A percentile compares a stretch with the other conserved stretches of the same genome.
Conservation (phyloP, 2,888 invertebrate genomes). For the Asteroscopus sphinx region DNA sequence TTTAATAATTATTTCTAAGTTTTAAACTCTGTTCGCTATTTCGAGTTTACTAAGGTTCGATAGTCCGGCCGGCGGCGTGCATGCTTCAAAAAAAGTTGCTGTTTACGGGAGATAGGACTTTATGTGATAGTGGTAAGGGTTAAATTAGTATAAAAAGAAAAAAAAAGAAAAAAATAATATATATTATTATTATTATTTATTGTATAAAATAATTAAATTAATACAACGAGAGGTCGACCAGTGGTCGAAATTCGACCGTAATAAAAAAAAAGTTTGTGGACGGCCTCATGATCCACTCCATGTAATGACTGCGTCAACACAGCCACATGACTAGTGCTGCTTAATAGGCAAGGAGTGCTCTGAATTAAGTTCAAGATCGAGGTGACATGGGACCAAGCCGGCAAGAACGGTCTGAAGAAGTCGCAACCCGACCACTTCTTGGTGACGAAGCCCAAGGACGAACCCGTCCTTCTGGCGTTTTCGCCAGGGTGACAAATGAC, state of each 20-base stretch:
- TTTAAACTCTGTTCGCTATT: conserved; percentile 41
- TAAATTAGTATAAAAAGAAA: conserved; percentile 65
- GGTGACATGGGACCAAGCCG: conserved; percentile 99
- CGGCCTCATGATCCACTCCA: too few species aligned
- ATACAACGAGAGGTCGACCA: too few species aligned
- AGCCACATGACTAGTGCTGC: too few species aligned
- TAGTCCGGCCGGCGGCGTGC: conserved; percentile 69
- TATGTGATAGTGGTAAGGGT: conserved; percentile 54
- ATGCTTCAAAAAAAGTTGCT: conserved; percentile 65
- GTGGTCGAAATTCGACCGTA: too few species aligned
- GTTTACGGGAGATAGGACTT: conserved; percentile 23
- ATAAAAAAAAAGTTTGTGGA: too few species aligned
- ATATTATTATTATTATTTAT: too few species aligned
- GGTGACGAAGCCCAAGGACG: conserved; percentile 99
- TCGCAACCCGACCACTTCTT: conserved; percentile 99
- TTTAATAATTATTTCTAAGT: conserved; percentile 22
- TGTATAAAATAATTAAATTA: too few species aligned
- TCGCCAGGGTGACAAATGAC: too few species aligned
- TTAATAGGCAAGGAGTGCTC: too few species aligned
- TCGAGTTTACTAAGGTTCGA: conserved; percentile 64
- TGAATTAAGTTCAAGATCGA: conserved; percentile 99
- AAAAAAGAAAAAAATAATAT: too few species aligned
- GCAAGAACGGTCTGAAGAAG: conserved; percentile 99
- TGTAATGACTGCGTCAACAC: too few species aligned
- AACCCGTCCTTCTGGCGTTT: conserved; percentile 92